These are phyloP conservation scores for Zygothrica quintamaculata DNA, from an alignment of 2,888 invertebrate genomes.

Conservation along the genomic window DNA sequence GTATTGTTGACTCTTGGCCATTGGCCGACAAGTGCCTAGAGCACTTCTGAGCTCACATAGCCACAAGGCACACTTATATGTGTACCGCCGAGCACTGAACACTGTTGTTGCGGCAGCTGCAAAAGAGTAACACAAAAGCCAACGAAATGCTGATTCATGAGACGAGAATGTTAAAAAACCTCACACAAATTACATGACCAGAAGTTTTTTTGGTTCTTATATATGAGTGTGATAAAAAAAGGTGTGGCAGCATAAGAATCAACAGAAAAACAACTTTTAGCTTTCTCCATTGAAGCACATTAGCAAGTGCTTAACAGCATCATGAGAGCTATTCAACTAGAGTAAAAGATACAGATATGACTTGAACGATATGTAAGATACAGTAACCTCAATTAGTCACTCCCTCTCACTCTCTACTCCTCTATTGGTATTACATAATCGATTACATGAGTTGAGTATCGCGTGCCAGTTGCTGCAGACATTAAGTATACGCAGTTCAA, in stretches of 20 bases:
- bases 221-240: background rate
- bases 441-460: slow-evolving; percentile 58
- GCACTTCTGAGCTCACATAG: slow-evolving; percentile 20
- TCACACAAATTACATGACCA: slow-evolving; percentile 56
- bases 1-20: slow-evolving; percentile 21
- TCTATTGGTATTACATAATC: slow-evolving; percentile 48
- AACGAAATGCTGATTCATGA: slow-evolving; percentile 59
- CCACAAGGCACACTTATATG: slow-evolving; percentile 20
- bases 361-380: slow-evolving; percentile 6
- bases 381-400: background rate
- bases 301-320: slow-evolving; percentile 30
- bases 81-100: slow-evolving; percentile 1
- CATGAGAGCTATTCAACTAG: slow-evolving; percentile 11
- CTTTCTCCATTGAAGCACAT: slow-evolving; percentile 46
- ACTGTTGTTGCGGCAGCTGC: slow-evolving; percentile 37
- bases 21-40: slow-evolving; percentile 33
- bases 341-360: slow-evolving; percentile 8
- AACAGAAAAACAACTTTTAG: slow-evolving; percentile 29
- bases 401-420: too few relatives aligned
- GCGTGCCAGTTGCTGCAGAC: slow-evolving; percentile 49
- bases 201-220: slow-evolving; percentile 40
- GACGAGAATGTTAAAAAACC: slow-evolving; percentile 44
- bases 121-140: slow-evolving; percentile 45
- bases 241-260: slow-evolving; percentile 37
- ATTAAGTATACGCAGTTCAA: slow-evolving; percentile 56